Percentiles rank a stretch among this genome's conserved stretches.
Evolutionary conservation across 1,140 invertebrate genomes (phyloP).

Genomic region (Eriocheir sinensis): DNA sequence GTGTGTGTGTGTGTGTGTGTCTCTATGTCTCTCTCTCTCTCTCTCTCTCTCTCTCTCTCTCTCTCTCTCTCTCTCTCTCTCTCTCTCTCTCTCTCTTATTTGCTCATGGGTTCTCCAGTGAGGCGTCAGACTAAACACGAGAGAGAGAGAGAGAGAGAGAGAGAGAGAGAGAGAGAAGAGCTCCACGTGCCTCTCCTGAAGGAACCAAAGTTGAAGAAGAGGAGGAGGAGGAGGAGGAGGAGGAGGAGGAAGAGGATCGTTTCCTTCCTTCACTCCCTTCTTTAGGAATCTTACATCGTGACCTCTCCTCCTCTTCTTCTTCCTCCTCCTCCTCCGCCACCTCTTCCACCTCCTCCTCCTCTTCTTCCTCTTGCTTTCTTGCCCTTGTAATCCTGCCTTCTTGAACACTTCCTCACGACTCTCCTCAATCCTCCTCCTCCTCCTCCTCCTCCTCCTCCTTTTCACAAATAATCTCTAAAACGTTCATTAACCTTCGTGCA

Average conservation of each 20-base stretch:
- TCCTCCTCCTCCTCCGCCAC: neutral
- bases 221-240: neutral
- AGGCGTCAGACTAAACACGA: neutral
- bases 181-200: neutral
- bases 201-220: neutral
- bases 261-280: neutral
- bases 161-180: slow-evolving; percentile 22
- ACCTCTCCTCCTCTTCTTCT: neutral
- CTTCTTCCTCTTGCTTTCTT: no score
- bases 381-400: no score
- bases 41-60: no score
- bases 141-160: slow-evolving; percentile 22
- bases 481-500: neutral
- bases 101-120: neutral
- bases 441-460: neutral
- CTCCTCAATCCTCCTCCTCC: no score
- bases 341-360: neutral
- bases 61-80: no score
- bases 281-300: neutral
- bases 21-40: no score
- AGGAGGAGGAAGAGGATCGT: neutral
- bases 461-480: slow-evolving; percentile 3
- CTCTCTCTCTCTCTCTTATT: neutral
- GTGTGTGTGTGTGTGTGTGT: no score
- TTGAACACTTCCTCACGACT: no score